Evolutionary conservation across 2,888 invertebrate species (phyloP).

Genomic region (Lepidonotus clava): DNA sequence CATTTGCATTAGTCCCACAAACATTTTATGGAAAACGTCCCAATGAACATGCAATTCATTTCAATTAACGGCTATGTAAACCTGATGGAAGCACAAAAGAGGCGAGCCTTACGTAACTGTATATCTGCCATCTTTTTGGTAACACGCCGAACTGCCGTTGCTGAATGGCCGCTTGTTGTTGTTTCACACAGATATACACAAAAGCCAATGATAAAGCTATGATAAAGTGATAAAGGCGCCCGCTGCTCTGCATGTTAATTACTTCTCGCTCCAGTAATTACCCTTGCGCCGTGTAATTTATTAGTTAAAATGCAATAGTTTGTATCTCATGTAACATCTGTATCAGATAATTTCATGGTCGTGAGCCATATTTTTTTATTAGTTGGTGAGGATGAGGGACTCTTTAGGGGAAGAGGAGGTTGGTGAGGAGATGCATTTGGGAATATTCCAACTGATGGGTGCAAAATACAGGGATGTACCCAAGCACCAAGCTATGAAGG

Average conservation of each 20-base stretch:
- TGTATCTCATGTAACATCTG: not conserved
- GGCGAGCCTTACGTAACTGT: not conserved
- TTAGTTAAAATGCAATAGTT: not conserved
- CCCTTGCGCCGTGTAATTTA: not conserved
- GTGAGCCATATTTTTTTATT: not conserved
- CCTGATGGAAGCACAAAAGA: not conserved
- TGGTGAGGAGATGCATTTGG: no score
- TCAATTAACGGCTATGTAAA: not conserved
- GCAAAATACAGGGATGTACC: no score
- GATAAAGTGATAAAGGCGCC: no score
- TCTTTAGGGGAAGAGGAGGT: no score
- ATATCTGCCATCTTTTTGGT: not conserved
- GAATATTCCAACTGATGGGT: no score
- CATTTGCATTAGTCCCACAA: not conserved
- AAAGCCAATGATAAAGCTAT: slow-evolving; percentile 20
- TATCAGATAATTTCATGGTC: not conserved
- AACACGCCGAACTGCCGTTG: not conserved
- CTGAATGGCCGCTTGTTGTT: not conserved
- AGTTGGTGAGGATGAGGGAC: no score
- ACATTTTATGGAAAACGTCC: no score
- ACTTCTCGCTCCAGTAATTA: slow-evolving; percentile 8
- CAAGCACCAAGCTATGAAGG: no score
- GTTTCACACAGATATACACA: not conserved
- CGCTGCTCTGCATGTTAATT: not conserved
- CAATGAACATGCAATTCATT: slow-evolving; percentile 1